phyloP scores from a whole-genome alignment of 2,888 invertebrate genomes.

The Gymnocheta viridis region DNA sequence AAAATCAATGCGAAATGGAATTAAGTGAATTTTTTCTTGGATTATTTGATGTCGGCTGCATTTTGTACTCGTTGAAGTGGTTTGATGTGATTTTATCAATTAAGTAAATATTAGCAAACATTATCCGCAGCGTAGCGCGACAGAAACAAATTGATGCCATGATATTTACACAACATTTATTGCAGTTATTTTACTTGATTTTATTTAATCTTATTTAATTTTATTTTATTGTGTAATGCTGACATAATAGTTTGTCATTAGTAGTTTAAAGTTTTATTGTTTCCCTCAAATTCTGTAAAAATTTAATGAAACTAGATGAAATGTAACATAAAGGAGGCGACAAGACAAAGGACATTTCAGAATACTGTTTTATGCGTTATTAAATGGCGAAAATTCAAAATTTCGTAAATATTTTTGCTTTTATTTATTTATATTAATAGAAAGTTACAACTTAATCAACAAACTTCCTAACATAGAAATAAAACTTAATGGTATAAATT shows the following conservation, averaged over 20 bases:
- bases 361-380: too few species aligned
- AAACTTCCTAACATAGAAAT: too few species aligned
- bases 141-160: not conserved
- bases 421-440: too few species aligned
- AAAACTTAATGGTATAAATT: too few species aligned
- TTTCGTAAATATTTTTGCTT: too few species aligned
- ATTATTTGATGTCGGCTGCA: not conserved
- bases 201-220: too few species aligned
- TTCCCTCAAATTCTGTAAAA: too few species aligned
- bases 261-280: not conserved
- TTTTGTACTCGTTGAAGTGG: not conserved
- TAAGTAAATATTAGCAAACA: not conserved
- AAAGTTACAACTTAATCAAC: too few species aligned
- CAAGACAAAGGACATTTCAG: too few species aligned
- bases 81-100: not conserved
- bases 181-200: not conserved
- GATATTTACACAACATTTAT: not conserved
- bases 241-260: not conserved
- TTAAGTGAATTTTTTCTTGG: conserved; percentile 1
- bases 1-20: conserved; percentile 1
- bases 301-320: too few species aligned
- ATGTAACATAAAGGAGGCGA: too few species aligned
- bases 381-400: too few species aligned
- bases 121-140: not conserved
- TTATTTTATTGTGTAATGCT: not conserved